Evolutionary conservation across 2,888 invertebrate species (phyloP), one percentile per base, ranked within the genome.

Genomic region (Synanthedon formicaeformis): DNA sequence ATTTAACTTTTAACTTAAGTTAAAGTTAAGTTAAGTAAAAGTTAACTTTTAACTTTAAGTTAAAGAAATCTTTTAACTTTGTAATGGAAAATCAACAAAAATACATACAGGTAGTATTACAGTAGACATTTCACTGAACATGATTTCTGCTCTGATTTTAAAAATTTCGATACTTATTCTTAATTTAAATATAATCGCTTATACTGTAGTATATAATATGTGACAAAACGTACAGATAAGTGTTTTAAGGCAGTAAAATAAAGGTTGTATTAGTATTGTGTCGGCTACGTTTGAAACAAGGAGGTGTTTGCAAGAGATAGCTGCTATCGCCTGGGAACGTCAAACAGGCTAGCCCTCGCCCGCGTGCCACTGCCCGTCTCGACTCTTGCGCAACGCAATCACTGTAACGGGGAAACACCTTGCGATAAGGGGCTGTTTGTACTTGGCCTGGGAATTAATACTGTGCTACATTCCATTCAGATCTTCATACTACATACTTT

Each of bases 281-380:
- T 79, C 79, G 85, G 82, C 73, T 71, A 69, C 68, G 81, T 70
- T 69, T 82, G 80, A 85, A 86, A 85, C 81, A 82, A 76, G 60
- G 75, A 74, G 75, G 78, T 87, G 86, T 87, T 87, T 86, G 86
- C 78, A 60, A 69, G 77, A 86, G 86, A 87, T 87, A 86, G 78
- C 74, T 61, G 75, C 67, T 85, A 86, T 86, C 85, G 81, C 86
- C 84, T 86, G 86, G 79, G 86, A 86, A 86, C 81, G 63, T 73
- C 78, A 86, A 87, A 87, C 81, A 86, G 80, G 75, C 78, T 77
- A 66, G 79, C 65, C 75, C 60, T 69, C 60, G 69, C 67, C 70
- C 70, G 78, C 83, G 79, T 75, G 81, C 80, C 81, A 77, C 79
- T 66, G 54, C 58, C 54, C 50, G 75, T 74, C 74, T 69, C 71